Evolutionary conservation across 2,113 vertebrate species (phyloP), one percentile per base, ranked within the genome.

Genomic region (Ictalurus furcatus): DNA sequence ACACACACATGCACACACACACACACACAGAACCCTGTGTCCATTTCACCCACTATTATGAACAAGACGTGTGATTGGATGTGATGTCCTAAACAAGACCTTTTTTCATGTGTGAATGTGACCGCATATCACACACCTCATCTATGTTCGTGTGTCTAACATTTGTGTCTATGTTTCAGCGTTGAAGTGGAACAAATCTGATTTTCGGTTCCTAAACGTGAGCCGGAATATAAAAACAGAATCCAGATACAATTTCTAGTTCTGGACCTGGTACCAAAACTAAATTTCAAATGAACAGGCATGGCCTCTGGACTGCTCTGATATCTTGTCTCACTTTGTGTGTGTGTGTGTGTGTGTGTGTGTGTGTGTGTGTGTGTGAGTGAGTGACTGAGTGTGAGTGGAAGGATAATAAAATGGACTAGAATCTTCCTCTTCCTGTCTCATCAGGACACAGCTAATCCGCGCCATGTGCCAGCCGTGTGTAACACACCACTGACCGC

Each of bases 361-460:
- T 61, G 21, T 37, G 30, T 65, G 30, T 28, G 59, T 65, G 61
- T 61, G 40, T 28, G 54, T 48, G 21, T 48, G 37, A 65, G 63
- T n/a, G n/a, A 13, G 34, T 61, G 52, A 40, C 21, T 61, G 71
- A 25, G 58, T 65, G 12, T 54, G 58, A 12, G 63, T 23, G 16
- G 19, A 30, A 28, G 54, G 54, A 76, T 78, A 58, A 74, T 67
- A 74, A 74, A 28, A 37, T 52, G 65, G 37, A 65, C 78, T 63
- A 23, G 56, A 67, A 83, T 83, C 59, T 69, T 89, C 67, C 71
- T 59, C 85, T 81, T 86, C 84, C 88, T 52, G 58, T 65, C 88
- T 67, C 82, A 85, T 89, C 88, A 89, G 83, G 82, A 85, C 69
- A 56, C n/a, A 84, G 71, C 23, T 88, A 67, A 85, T 65, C 83